Base-by-base conservation (phyloP, 2,797 vertebrate species). In the Sebastes melanostomus region DNA sequence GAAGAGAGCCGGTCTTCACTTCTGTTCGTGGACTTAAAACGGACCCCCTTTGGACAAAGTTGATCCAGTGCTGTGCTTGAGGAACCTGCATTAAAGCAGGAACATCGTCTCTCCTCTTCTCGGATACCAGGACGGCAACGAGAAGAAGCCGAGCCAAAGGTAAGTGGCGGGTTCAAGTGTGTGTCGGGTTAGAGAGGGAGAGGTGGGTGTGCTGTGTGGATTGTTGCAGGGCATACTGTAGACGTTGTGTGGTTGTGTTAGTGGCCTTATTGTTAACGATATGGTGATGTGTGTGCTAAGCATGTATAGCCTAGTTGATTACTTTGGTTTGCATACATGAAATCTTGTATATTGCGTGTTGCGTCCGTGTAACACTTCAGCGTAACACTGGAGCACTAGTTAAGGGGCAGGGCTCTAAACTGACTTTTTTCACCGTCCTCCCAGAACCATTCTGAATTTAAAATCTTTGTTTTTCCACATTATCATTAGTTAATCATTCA, bases 401-500 rank as follows among this genome's bases (percentile, higher is more conserved):
- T 27, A 46, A 27, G 56, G 2, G 25, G 25, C 13, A 9, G 8
- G 16, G 58, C 14, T 46, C 1, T 46, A 16, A 46, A 46, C 3
- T 3, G 1, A 46, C 38, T 42, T 42, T 42, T 42, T 14, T 42
- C 38, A 42, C 38, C 38, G 6, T 46, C 42, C 42, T 42, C 42
- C 42, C 14, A 3, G 42, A 46, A 46, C 42, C 42, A 0, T 46
- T 14, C 14, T 0, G 0, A 46, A 46, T 46, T 46, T 46, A 46
- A 42, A 42, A 18, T 46, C 14, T 46, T 46, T 46, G 42, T 46
- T 46, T 14, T 46, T 42, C 38, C 14, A 42, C 38, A 42, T 42
- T 42, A 42, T 14, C 38, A 42, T 38, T 38, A 14, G 36, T 38
- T 42, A 42, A 16, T 42, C 38, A 42, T 42, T 16, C 38, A 16